Base-by-base conservation (phyloP, 2,113 vertebrate genomes). In the Laticauda laticaudata region DNA sequence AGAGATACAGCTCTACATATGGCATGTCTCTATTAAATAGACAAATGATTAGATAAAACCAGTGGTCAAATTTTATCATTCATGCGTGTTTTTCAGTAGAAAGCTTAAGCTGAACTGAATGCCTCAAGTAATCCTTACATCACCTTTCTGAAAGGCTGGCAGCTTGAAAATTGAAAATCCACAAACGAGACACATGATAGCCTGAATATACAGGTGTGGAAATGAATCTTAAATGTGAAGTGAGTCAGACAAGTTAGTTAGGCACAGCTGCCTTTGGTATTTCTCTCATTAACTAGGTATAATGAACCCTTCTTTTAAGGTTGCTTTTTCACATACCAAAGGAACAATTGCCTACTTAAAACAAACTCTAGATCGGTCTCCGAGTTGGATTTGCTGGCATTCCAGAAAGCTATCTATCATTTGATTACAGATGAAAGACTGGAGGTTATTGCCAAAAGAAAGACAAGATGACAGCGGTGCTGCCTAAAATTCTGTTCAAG, bases 261-360 rank as follows among this genome's bases (percentile, higher is more conserved):
- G 56, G n/a, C 45, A 61, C 55, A 87, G 86, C 43, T 92, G 45
- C 29, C 45, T 92, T 87, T 59, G 81, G 81, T 57, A 86, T 91
- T 91, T 39, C 64, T 81, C 51, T 91, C 48, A 86, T 48, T 87
- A 57, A 86, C 14, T 5, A 81, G 81, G 86, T 20, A n/a, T n/a
- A 10, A 59, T 81, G 34, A 81, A 43, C 34, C 69, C 48, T 87
- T 87, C 24, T 54, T 87, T n/a, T 53, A 29, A 87, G 24, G 26
- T 29, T 29, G 45, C 26, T 51, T 88, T 88, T 39, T 64, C 45
- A 87, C 29, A 92, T 51, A 48, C 43, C 57, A 53, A 53, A 29
- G 43, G 5, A 64, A 87, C 43, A 87, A 87, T 15, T 57, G 90
- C 90, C 20, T 86, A 9, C 75, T 18, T 48, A 87, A 61, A n/a